Percentiles rank a stretch among this genome's conserved stretches.
These are phyloP conservation scores for Petroica traversi DNA, from an alignment of 2,113 vertebrate genomes.

Conservation along the genomic window DNA sequence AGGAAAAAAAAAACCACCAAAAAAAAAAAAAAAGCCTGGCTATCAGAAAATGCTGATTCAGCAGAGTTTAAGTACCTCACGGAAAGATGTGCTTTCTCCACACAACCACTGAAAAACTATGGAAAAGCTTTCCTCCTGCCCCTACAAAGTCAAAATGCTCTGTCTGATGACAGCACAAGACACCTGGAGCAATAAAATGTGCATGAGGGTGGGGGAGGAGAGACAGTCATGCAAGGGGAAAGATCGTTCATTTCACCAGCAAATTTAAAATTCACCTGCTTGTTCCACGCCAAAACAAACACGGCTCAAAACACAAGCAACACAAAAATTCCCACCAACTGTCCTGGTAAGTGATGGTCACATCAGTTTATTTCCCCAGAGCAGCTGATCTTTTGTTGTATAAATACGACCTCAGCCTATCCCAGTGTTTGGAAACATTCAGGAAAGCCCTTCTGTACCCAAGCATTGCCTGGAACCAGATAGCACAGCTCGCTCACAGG, in stretches of 20 bases:
- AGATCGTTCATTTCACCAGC: background rate
- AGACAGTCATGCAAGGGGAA: background rate
- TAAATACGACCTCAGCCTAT: background rate
- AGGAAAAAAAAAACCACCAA: background rate
- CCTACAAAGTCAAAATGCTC: background rate
- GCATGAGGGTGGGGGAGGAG: rapidly evolving
- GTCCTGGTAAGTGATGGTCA: background rate
- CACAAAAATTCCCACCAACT: background rate
- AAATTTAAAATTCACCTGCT: background rate
- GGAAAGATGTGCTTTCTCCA: background rate
- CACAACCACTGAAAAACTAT: background rate
- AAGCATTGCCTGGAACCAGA: background rate
- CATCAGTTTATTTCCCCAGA: background rate
- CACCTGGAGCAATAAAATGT: background rate
- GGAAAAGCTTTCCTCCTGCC: background rate
- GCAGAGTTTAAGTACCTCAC: background rate
- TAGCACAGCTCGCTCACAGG: background rate
- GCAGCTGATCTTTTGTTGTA: background rate
- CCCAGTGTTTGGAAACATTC: background rate
- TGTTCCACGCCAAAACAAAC: background rate
- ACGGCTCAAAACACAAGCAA: rapidly evolving
- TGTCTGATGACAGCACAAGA: background rate
- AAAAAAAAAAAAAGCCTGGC: background rate
- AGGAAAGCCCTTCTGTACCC: background rate
- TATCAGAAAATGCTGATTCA: background rate